Percentiles rank a stretch among this genome's conserved stretches.
phyloP scores from a whole-genome alignment of 2,888 invertebrate species.

The Clivina fossor region DNA sequence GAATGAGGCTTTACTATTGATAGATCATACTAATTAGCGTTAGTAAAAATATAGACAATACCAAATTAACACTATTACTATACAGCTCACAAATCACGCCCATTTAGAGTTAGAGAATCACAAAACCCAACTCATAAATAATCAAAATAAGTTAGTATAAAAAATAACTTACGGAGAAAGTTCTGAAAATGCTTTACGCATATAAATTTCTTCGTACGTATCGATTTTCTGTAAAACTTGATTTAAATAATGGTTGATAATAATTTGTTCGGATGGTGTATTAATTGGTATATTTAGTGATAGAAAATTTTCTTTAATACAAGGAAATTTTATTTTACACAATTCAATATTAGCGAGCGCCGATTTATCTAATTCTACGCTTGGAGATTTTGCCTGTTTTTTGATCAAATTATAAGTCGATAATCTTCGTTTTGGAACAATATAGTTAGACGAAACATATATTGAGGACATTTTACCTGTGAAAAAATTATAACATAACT shows the following conservation, averaged over 20 bases:
- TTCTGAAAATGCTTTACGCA: too few species aligned
- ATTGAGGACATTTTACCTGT: not conserved
- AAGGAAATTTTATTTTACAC: constrained; percentile 10
- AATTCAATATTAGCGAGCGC: constrained; percentile 10
- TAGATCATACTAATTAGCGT: too few species aligned
- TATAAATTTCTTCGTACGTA: constrained; percentile 17
- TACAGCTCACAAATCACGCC: too few species aligned
- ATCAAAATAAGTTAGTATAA: too few species aligned
- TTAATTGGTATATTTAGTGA: constrained; percentile 42
- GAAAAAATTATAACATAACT: not conserved
- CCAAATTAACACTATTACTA: too few species aligned
- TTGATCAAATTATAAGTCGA: constrained; percentile 27
- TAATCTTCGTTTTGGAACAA: constrained; percentile 21
- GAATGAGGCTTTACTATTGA: too few species aligned
- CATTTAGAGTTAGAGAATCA: too few species aligned
- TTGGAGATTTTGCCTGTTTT: constrained; percentile 29
- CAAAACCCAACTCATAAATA: too few species aligned
- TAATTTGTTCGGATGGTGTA: constrained; percentile 51
- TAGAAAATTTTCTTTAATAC: not conserved
- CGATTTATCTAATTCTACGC: not conserved
- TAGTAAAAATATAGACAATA: too few species aligned
- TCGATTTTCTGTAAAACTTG: constrained; percentile 24
- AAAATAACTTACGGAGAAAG: too few species aligned
- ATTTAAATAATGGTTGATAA: constrained; percentile 44
- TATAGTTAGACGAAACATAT: not conserved